Evolutionary conservation across 2,888 invertebrate species (phyloP).

Genomic region (Acleris laterana): DNA sequence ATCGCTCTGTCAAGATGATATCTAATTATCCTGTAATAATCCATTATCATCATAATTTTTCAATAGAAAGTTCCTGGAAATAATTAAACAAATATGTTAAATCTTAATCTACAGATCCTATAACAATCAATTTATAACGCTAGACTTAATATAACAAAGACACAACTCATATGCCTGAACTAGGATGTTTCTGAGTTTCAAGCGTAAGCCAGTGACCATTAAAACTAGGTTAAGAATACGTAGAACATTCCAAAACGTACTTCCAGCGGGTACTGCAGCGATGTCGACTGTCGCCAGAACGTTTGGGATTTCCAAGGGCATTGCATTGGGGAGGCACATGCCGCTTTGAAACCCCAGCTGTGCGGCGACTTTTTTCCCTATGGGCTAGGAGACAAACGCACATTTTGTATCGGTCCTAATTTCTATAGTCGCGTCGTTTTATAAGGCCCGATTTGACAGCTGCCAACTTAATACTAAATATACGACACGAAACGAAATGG

Average conservation of each 20-base stretch:
- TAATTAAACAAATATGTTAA: no score
- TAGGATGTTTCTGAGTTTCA: no score
- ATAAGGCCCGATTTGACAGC: no score
- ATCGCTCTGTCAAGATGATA: not conserved
- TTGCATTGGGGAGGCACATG: conserved; percentile 90
- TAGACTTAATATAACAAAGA: not conserved
- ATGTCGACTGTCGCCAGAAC: conserved; percentile 79
- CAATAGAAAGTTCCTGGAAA: not conserved
- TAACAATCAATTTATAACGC: not conserved
- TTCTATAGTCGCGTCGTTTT: no score
- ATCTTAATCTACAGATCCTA: not conserved
- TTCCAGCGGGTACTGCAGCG: conserved; percentile 7
- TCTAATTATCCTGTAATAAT: conserved; percentile 10
- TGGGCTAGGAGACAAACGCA: not conserved
- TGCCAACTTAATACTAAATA: no score
- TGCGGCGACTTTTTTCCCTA: conserved; percentile 80
- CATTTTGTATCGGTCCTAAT: not conserved
- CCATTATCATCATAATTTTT: no score
- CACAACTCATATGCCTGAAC: no score
- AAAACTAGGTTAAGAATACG: no score
- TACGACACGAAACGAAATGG: no score
- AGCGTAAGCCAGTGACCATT: no score
- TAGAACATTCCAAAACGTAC: not conserved
- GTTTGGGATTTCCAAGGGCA: conserved; percentile 95
- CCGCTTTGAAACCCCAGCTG: conserved; percentile 92